A percentile compares a stretch with the other conserved stretches of the same genome.
Evolutionary conservation across 2,113 vertebrate species (phyloP).

Genomic region (Pseudorectes ferrugineus): DNA sequence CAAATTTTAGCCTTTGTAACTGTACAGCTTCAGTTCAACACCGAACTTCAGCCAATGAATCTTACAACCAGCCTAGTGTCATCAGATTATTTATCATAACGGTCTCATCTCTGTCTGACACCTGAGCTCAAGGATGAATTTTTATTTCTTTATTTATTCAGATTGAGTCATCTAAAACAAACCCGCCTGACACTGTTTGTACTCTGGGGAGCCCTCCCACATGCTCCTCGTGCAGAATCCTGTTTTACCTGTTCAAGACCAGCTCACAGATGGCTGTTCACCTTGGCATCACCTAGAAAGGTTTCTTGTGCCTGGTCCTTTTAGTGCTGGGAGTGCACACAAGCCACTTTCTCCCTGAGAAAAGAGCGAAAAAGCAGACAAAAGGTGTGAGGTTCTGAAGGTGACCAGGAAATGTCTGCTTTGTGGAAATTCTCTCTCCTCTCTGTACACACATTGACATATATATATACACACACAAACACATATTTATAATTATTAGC

Average conservation of each 20-base stretch:
- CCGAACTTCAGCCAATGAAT: not conserved
- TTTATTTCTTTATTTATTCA: not conserved
- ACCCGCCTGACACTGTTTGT: not conserved
- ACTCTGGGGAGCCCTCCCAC: not conserved
- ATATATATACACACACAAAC: not conserved
- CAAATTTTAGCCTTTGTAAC: not conserved
- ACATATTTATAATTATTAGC: not conserved
- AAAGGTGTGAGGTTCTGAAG: not conserved
- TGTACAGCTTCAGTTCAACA: not conserved
- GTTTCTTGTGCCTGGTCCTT: not conserved
- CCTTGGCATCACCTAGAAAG: not conserved
- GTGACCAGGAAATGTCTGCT: not conserved
- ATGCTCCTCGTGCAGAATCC: not conserved
- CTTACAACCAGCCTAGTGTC: not conserved
- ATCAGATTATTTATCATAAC: not conserved
- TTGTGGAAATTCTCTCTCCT: not conserved
- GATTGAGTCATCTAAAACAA: not conserved
- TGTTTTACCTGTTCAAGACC: not conserved
- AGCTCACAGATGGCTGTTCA: not conserved
- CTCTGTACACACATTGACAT: fast-evolving
- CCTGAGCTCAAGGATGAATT: not conserved
- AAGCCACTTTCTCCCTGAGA: not conserved
- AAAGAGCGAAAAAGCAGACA: not conserved
- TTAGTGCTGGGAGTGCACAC: not conserved
- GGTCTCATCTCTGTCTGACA: not conserved